Percentiles rank a stretch among this genome's conserved stretches.
These are phyloP conservation scores for Cotesia glomerata DNA, from an alignment of 1,140 invertebrate genomes.

Conservation along the genomic window DNA sequence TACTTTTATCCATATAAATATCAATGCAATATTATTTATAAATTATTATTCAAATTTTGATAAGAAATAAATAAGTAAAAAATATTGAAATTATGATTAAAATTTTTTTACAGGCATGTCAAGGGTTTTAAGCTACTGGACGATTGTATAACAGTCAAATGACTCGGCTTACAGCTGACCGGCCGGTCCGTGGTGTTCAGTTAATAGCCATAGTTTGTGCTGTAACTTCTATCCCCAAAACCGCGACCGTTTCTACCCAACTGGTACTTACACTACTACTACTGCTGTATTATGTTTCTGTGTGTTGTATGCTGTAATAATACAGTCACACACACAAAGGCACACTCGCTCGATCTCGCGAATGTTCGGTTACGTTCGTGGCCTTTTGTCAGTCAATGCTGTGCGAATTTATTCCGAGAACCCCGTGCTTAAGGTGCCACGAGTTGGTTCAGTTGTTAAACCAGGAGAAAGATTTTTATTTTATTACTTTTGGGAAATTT, in stretches of 20 bases:
- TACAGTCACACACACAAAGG: too few species aligned
- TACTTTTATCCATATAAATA: neutral
- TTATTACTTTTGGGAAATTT: neutral
- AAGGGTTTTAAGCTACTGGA: neutral
- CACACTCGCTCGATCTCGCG: neutral
- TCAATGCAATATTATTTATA: too few species aligned
- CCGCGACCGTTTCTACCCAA: conserved; percentile 9
- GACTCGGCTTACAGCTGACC: conserved; percentile 59
- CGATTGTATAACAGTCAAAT: conserved; percentile 38
- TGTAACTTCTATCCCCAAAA: conserved; percentile 8
- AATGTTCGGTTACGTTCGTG: conserved; percentile 17
- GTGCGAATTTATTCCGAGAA: neutral
- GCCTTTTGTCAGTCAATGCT: conserved; percentile 21
- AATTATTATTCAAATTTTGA: too few species aligned
- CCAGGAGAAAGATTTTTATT: neutral
- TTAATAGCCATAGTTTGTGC: conserved; percentile 59
- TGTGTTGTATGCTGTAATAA: too few species aligned
- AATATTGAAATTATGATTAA: too few species aligned
- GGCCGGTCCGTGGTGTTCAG: conserved; percentile 59
- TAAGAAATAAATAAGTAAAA: too few species aligned
- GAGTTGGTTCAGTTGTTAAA: neutral
- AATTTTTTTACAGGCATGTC: too few species aligned
- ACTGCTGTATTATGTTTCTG: neutral
- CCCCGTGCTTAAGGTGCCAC: neutral
- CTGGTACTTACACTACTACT: neutral